Evolutionary conservation across 30 jellyfish, hydroid and myxozoan genomes (phyloP), one percentile per base, ranked within the genome.

Genomic region (Aurelia sp.): DNA sequence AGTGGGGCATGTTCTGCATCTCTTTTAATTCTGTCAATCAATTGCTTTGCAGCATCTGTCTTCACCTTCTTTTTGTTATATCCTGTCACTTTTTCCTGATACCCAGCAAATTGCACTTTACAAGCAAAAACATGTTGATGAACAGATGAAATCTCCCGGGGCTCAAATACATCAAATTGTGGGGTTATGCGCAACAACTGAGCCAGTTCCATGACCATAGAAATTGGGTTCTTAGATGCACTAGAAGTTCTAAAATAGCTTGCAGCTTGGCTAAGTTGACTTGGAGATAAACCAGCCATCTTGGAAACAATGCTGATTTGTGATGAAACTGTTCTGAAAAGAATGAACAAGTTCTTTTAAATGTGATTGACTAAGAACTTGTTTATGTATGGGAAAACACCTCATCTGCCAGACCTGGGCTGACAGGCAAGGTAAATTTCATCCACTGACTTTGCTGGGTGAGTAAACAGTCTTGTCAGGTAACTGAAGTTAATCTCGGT

Each of bases 151-250:
- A 7, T 18, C 76, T 82, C 63, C 9, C 3, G 72, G 4, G 74
- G 62, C 66, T 82, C 92, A 31, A 13, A 68, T 4, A 21, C 15
- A 13, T 82, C 78, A 61, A 82, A 82, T 10, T 30, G 64, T 16
- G 86, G 92, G n/a, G 86, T 17, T 6, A 67, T 8, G 27, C 70
- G 85, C 51, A 82, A 35, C 72, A 53, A 41, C 59, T 82, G 92
- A 17, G 81, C 92, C 5, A 82, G 35, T 48, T 82, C 92, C 92
- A 82, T 82, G 18, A 82, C 24, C 35, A 71, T 2, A 12, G 92
- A 82, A 6, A 82, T 70, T 2, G 92, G 92, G 27, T 82, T 82
- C 53, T 73, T 67, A 2, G 62, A 67, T 4, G 81, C 62, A 17
- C 92, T 79, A 40, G 61, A 6, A 5, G 30, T 20, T 4, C 16